Evolutionary conservation across 1,140 invertebrate species (phyloP).

Genomic region (Caenorhabditis elegans): WBcel235 BX284606.5:12997501-12998000

Average conservation of each 20-base stretch:
- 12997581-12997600: too few species aligned
- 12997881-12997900: slow-evolving; percentile 52
- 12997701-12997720: too few species aligned
- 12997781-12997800: slow-evolving; percentile 69
- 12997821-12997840: not conserved
- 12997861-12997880: too few species aligned
- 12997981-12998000: slow-evolving; percentile 72
- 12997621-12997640: too few species aligned
- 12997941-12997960: slow-evolving; percentile 68
- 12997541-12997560: too few species aligned
- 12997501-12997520: not conserved
- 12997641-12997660: too few species aligned
- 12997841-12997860: not conserved
- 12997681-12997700: too few species aligned
- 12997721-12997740: too few species aligned
- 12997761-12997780: slow-evolving; percentile 72
- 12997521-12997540: not conserved
- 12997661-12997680: too few species aligned
- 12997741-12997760: slow-evolving; percentile 38
- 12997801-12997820: slow-evolving; percentile 73
- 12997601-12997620: too few species aligned
- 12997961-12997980: slow-evolving; percentile 72
- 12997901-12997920: slow-evolving; percentile 57
- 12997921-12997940: slow-evolving; percentile 67
- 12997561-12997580: too few species aligned